These are phyloP conservation scores for Eulemur mongoz DNA, from an alignment of 2,797 vertebrate genomes.

Conservation along the genomic window DNA sequence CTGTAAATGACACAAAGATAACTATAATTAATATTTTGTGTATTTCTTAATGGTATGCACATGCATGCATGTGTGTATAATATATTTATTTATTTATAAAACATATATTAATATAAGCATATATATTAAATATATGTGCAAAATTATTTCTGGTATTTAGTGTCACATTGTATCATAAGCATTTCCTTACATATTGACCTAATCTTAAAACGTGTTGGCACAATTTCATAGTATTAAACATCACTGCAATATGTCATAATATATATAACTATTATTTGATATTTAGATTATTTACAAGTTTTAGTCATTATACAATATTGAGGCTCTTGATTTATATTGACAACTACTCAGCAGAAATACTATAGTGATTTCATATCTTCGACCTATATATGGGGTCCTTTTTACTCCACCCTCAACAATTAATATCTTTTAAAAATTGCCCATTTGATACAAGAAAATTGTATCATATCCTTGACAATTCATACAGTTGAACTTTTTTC, in stretches of 20 bases:
- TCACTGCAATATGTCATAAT: not conserved
- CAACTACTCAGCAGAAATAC: not conserved
- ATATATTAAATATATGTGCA: not conserved
- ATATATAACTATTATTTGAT: not conserved
- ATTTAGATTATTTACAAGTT: not conserved
- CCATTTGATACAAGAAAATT: not conserved
- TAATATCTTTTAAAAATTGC: not conserved
- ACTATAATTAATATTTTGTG: not conserved
- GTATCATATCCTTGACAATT: not conserved
- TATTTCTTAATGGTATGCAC: not conserved
- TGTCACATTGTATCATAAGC: not conserved
- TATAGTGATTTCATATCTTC: not conserved
- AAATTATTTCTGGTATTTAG: not conserved
- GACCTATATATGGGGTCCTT: not conserved
- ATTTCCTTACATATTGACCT: not conserved
- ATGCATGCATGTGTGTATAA: not conserved
- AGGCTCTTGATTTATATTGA: not conserved
- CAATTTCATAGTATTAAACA: not conserved
- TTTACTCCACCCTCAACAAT: not conserved
- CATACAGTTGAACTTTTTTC: not conserved
- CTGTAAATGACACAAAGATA: not conserved
- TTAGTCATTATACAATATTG: not conserved
- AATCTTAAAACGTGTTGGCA: not conserved
- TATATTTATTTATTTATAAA: not conserved
- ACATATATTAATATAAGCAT: not conserved